Base-by-base conservation (phyloP, 2,888 invertebrate genomes). In the Drosophila parthenogenetica region DNA sequence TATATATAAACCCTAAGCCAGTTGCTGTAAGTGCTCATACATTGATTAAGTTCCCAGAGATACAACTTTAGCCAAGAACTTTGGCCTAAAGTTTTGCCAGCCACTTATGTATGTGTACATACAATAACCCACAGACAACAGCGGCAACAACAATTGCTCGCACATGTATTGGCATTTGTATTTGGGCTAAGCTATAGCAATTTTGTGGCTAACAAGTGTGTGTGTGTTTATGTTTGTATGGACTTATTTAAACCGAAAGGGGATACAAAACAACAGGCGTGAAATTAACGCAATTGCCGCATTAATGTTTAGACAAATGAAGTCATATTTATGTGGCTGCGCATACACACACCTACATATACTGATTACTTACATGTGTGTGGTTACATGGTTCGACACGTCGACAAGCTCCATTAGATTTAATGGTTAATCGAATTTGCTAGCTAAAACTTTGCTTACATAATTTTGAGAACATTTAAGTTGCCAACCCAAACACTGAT, bases 221-320 rank as follows among this genome's bases (percentile, higher is more conserved):
- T 37, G 50, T 58, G 39, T 11, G 46, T 16, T 8, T n/a, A 22
- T 22, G 51, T 65, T 19, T 39, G 50, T 11, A 35, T 35, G 25
- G 14, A 68, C 53, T 69, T 77, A 83, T 86, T 87, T 84, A 81
- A 87, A 84, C 70, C 62, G 48, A 77, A 77, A 62, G 54, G 69
- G 68, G 51, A 59, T 65, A 46, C 29, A 57, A 57, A 48, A 68
- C 65, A 79, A 61, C 67, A 68, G 80, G 77, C 87, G 81, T 81
- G 79, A 86, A 87, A 83, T 85, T 86, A 86, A 86, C 87, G 81
- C 81, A 86, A 88, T 88, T 79, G 77, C 79, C 88, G 54, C 69
- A 81, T 79, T 81, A 87, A 85, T 80, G 83, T 65, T 74, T 61
- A 79, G 72, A 81, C 81, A 83, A 81, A 81, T 81, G 84, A 74